A percentile compares a stretch with the other conserved stretches of the same genome.
phyloP scores from a whole-genome alignment of 2,888 invertebrate genomes.

The Amitus sp. region DNA sequence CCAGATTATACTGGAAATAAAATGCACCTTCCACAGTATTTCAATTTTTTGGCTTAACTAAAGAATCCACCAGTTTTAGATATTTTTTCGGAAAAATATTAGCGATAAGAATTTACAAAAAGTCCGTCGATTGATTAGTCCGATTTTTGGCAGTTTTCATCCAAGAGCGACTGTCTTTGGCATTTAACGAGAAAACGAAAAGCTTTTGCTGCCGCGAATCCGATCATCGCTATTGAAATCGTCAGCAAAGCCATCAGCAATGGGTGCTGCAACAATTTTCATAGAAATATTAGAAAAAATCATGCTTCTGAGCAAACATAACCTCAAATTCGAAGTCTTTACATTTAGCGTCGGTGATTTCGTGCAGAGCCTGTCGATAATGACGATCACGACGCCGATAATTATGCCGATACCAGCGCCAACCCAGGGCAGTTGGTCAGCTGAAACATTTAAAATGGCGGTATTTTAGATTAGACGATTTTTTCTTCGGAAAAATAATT shows the following conservation, averaged over 20 bases:
- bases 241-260: conserved; percentile 77
- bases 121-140: too few species aligned
- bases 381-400: conserved; percentile 75
- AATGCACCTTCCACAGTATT: too few species aligned
- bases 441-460: too few species aligned
- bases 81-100: too few species aligned
- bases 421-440: conserved; percentile 79
- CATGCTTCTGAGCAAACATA: background rate
- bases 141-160: too few species aligned
- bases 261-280: conserved; percentile 71
- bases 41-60: too few species aligned
- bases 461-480: too few species aligned
- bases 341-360: conserved; percentile 74
- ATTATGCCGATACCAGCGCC: conserved; percentile 79
- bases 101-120: too few species aligned
- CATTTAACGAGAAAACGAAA: conserved; percentile 69
- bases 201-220: conserved; percentile 74
- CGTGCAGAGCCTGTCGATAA: conserved; percentile 76
- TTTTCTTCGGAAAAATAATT: background rate
- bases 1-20: too few species aligned
- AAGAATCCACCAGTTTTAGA: too few species aligned
- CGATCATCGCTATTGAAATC: conserved; percentile 74
- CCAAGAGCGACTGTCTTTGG: conserved; percentile 68
- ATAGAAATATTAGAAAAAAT: background rate
- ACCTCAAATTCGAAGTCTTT: conserved; percentile 43